Evolutionary conservation across 2,888 invertebrate species (phyloP).

Genomic region (Cheilosia pagana): DNA sequence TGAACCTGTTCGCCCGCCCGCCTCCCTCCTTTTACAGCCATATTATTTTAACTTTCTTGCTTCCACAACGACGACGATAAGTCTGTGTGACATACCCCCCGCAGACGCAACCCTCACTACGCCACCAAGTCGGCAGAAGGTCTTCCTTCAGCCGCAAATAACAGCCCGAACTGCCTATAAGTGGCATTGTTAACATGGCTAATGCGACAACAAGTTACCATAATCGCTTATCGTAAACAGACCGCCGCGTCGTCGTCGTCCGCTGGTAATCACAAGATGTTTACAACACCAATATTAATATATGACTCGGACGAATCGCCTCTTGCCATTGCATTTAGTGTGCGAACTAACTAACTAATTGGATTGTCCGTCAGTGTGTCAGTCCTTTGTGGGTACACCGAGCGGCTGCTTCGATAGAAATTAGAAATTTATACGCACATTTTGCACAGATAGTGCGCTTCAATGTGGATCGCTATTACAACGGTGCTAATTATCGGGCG

Average conservation of each 20-base stretch:
- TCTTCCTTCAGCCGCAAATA: slow-evolving; percentile 29
- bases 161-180: slow-evolving; percentile 10
- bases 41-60: slow-evolving; percentile 16
- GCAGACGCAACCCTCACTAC: not conserved
- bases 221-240: slow-evolving; percentile 38
- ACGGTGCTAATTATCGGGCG: slow-evolving; percentile 52
- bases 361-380: slow-evolving; percentile 15
- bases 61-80: slow-evolving; percentile 6
- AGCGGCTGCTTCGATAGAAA: slow-evolving; percentile 33
- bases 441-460: slow-evolving; percentile 16
- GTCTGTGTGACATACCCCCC: not conserved
- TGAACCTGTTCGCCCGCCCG: slow-evolving; percentile 9
- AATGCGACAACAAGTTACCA: slow-evolving; percentile 55
- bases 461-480: slow-evolving; percentile 36
- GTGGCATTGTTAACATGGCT: slow-evolving; percentile 35
- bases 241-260: not conserved
- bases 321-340: slow-evolving; percentile 28
- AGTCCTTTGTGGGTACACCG: slow-evolving; percentile 16
- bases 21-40: not conserved
- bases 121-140: not conserved
- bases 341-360: slow-evolving; percentile 50
- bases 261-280: slow-evolving; percentile 28
- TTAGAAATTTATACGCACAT: slow-evolving; percentile 63
- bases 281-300: slow-evolving; percentile 33
- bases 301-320: not conserved